phyloP scores from a whole-genome alignment of 1,140 invertebrate genomes.

The Patella vulgata region DNA sequence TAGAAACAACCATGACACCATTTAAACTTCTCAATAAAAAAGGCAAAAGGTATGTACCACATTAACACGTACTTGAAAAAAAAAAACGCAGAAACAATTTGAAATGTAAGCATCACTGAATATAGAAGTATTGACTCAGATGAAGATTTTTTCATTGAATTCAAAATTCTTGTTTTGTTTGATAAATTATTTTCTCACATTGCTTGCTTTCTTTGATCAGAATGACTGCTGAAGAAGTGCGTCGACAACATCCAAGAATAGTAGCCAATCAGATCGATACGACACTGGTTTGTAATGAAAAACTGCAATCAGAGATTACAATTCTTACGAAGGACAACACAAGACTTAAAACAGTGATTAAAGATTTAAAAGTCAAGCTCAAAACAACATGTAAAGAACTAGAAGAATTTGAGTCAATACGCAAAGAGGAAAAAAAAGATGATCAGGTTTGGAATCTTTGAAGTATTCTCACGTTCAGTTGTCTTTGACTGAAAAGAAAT shows the following conservation, averaged over 20 bases:
- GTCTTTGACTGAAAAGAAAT: background rate
- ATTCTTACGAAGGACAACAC: conserved; percentile 18
- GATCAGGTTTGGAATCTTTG: conserved; percentile 11
- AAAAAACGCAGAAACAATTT: background rate
- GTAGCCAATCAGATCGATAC: conserved; percentile 49
- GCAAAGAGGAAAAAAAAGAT: conserved; percentile 5
- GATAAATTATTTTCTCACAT: too few species aligned
- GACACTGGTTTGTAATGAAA: conserved; percentile 19
- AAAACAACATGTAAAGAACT: conserved; percentile 7
- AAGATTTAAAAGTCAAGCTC: conserved; percentile 22
- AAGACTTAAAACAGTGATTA: conserved; percentile 16
- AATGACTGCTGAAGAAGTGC: conserved; percentile 50
- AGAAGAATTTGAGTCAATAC: conserved; percentile 6
- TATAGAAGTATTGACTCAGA: too few species aligned
- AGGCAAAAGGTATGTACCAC: conserved; percentile 33
- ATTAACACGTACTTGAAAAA: too few species aligned
- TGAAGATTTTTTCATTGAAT: too few species aligned
- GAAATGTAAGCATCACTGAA: too few species aligned
- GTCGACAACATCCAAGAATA: conserved; percentile 45
- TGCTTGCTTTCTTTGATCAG: too few species aligned
- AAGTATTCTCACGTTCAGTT: background rate
- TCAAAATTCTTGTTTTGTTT: too few species aligned
- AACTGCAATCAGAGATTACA: conserved; percentile 25
- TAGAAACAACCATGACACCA: conserved; percentile 44
- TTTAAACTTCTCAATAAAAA: conserved; percentile 39